Base-by-base conservation (phyloP, 2,113 vertebrate genomes). In the Spheniscus mendiculus region DNA sequence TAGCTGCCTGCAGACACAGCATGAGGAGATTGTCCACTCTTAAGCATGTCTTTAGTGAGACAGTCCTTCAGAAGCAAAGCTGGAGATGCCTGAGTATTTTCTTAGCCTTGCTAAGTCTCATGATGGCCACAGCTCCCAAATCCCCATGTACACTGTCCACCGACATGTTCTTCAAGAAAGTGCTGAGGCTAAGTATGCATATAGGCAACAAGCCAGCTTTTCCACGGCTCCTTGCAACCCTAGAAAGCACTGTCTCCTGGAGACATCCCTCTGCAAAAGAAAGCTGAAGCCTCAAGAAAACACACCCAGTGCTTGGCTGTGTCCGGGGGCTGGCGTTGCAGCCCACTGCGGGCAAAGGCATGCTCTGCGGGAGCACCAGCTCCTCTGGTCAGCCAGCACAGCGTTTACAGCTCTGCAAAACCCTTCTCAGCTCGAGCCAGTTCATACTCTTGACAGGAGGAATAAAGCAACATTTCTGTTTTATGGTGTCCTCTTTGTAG, bases 291-390 rank as follows among this genome's bases (percentile, higher is more conserved):
- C n/a, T n/a, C n/a, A n/a, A 10, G 29, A 56, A 18, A 53, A 13
- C 3, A 10, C 29, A 14, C 11, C 5, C 19, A 17, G 45, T 30
- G 30, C 18, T 21, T 29, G 58, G 22, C 30, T 17, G 15, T 32
- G 69, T 4, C 50, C 2, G 20, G 15, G 36, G 47, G 2, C 10
- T 38, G 53, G 10, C 0, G 8, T 53, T 45, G 36, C 63, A 45
- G 32, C 53, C 52, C 2, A 0, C n/a, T 10, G 29, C 0, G 3
- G 52, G 17, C 1, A 1, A 40, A n/a, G 52, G 12, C 9, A 26
- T 1, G 23, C 4, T 36, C 44, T 89, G 74, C 25, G 23, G 36
- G 22, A 82, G 59, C 52, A 26, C 20, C 32, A 8, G 32, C 61
- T 45, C 17, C 58, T 32, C 32, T 1, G 2, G 27, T 44, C 53